phyloP scores from a whole-genome alignment of 1,140 invertebrate species.

The Grapholita molesta region DNA sequence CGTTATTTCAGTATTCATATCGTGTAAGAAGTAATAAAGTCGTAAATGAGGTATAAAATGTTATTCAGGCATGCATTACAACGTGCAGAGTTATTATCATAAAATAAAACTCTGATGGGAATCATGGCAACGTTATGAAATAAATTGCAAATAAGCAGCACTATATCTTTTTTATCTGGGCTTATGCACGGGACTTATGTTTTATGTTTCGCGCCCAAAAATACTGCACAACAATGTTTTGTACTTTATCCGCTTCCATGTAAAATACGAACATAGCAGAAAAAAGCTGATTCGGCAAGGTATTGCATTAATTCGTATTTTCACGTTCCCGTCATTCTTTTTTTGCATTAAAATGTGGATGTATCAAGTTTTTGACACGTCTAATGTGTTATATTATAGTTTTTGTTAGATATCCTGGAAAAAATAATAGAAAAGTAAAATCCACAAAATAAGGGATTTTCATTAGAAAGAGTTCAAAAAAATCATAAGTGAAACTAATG shows the following conservation, averaged over 20 bases:
- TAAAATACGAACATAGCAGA: background rate
- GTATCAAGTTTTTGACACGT: too few species aligned
- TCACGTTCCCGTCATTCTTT: background rate
- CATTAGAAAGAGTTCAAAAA: too few species aligned
- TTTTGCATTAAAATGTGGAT: background rate
- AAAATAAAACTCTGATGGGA: background rate
- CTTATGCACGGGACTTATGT: background rate
- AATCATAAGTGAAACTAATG: too few species aligned
- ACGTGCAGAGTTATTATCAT: background rate
- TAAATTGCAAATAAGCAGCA: constrained; percentile 11
- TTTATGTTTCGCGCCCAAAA: constrained; percentile 10
- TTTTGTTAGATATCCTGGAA: too few species aligned
- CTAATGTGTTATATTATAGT: too few species aligned
- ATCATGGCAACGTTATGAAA: background rate
- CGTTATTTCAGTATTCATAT: background rate
- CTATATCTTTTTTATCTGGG: constrained; percentile 14
- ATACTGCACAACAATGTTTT: background rate
- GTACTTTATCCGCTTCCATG: background rate
- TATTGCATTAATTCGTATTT: constrained; percentile 6
- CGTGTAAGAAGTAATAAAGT: background rate
- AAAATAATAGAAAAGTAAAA: too few species aligned
- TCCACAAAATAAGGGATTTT: too few species aligned
- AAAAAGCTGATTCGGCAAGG: background rate
- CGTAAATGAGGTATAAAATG: background rate
- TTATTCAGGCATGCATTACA: background rate